Evolutionary conservation across 1,140 invertebrate species (phyloP).

Genomic region (Brachionus calyciflorus): DNA sequence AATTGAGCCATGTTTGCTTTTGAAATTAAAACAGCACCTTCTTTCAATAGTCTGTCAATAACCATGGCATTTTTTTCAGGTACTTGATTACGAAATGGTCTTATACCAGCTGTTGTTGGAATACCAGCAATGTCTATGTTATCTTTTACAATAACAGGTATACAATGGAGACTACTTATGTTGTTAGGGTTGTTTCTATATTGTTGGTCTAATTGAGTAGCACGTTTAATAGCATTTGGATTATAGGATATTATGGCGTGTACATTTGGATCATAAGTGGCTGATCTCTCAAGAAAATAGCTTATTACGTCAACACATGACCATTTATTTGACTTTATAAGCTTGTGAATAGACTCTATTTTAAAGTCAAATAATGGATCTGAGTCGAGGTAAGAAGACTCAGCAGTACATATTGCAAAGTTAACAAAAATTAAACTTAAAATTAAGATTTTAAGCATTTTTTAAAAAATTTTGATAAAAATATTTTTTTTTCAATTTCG

Average conservation of each 20-base stretch:
- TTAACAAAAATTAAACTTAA: no score
- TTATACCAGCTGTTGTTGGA: slow-evolving; percentile 28
- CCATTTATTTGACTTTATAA: slow-evolving; percentile 25
- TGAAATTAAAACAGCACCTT: slow-evolving; percentile 20
- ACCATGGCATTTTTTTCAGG: slow-evolving; percentile 27
- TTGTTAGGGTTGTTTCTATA: neutral
- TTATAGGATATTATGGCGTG: slow-evolving; percentile 33
- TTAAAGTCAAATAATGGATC: slow-evolving; percentile 12
- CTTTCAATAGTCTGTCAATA: slow-evolving; percentile 7
- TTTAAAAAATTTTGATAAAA: no score
- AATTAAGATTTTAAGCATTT: slow-evolving; percentile 2
- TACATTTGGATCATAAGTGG: neutral
- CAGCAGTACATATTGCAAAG: no score
- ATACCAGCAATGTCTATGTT: slow-evolving; percentile 33
- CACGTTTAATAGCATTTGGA: neutral
- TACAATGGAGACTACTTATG: slow-evolving; percentile 36
- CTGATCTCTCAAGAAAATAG: neutral
- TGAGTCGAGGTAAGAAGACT: slow-evolving; percentile 1
- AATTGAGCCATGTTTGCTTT: slow-evolving; percentile 42
- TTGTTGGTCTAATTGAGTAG: neutral
- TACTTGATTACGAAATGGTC: slow-evolving; percentile 2
- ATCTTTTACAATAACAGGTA: slow-evolving; percentile 43
- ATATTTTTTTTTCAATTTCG: neutral
- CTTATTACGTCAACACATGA: slow-evolving; percentile 11
- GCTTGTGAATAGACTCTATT: neutral